Percentiles rank a stretch among this genome's conserved stretches.
These are phyloP conservation scores for Zaprionus capensis DNA, from an alignment of 1,140 invertebrate genomes.

Conservation along the genomic window DNA sequence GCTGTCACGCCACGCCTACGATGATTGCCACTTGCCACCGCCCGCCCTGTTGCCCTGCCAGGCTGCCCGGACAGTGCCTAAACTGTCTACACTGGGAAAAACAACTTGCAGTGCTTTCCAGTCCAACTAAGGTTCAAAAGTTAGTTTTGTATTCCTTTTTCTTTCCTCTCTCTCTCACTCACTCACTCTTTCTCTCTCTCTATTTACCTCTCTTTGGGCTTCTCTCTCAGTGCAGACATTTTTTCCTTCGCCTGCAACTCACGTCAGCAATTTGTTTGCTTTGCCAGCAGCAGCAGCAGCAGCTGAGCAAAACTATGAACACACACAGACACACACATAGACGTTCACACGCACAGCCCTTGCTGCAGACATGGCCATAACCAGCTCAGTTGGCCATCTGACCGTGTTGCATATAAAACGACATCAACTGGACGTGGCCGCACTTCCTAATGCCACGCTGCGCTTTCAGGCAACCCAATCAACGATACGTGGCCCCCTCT, in stretches of 20 bases:
- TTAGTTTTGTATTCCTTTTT: neutral
- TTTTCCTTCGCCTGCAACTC: constrained; percentile 32
- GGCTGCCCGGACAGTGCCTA: neutral
- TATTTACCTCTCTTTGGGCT: neutral
- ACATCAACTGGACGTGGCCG: constrained; percentile 56
- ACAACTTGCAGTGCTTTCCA: neutral
- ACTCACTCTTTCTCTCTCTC: neutral
- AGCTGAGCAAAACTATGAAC: constrained; percentile 21
- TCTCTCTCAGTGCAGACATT: neutral
- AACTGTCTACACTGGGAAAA: neutral
- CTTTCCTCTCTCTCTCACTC: neutral
- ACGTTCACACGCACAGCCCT: neutral
- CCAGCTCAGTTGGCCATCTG: constrained; percentile 43
- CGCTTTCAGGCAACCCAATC: constrained; percentile 68
- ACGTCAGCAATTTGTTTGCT: constrained; percentile 63
- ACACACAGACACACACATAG: constrained; percentile 6
- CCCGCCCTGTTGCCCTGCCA: too few relatives aligned
- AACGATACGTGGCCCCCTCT: constrained; percentile 34
- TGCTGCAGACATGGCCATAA: constrained; percentile 32
- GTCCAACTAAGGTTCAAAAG: neutral
- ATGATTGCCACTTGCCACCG: neutral
- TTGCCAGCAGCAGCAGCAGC: neutral
- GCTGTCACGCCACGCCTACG: constrained; percentile 19
- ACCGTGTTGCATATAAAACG: constrained; percentile 38
- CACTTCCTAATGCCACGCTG: constrained; percentile 59